Evolutionary conservation across 1,140 invertebrate species (phyloP).

Genomic region (Diuraphis noxia): DNA sequence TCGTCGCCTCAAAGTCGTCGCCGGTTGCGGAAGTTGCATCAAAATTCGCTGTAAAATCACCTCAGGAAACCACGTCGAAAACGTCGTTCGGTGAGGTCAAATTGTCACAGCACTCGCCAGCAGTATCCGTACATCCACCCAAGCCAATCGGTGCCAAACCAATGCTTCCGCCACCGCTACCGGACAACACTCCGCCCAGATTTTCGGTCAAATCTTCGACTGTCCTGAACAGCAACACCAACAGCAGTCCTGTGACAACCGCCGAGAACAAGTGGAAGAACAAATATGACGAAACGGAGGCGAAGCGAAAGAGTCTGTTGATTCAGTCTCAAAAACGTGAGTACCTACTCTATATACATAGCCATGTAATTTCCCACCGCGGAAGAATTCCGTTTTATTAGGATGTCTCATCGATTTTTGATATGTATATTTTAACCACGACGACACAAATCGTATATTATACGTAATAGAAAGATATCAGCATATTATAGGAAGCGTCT

Average conservation of each 20-base stretch:
- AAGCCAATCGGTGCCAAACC: not conserved
- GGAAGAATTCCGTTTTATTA: not conserved
- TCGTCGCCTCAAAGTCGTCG: not conserved
- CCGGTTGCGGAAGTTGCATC: not conserved
- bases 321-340: conserved; percentile 71
- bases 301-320: conserved; percentile 67
- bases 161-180: not conserved
- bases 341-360: conserved; percentile 56
- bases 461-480: not conserved
- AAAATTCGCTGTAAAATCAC: not conserved
- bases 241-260: not conserved
- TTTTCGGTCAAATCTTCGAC: not conserved
- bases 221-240: not conserved
- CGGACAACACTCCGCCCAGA: not conserved
- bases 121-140: not conserved
- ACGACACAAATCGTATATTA: not conserved
- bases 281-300: conserved; percentile 71
- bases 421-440: not conserved
- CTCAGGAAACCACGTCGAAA: not conserved
- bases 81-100: not conserved
- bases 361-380: fast-evolving
- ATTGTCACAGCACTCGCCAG: too few species aligned
- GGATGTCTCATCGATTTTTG: not conserved
- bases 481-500: too few species aligned
- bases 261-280: conserved; percentile 66